Percentiles rank a stretch among this genome's conserved stretches.
Evolutionary conservation across 2,797 vertebrate species (phyloP).

Genomic region (Sus cebifrons): DNA sequence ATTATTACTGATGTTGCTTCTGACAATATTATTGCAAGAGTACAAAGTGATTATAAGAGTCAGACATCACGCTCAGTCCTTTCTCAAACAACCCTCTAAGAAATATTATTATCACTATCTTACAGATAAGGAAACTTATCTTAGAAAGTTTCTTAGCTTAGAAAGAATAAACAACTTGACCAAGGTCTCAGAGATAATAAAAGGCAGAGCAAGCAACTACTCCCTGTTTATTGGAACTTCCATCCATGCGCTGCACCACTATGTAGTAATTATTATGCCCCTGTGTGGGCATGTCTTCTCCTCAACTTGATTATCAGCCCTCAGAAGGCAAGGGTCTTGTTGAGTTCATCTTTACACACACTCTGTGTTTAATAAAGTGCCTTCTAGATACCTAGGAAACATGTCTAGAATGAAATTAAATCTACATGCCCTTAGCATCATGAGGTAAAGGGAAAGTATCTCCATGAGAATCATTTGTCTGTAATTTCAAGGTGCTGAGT

Average conservation of each 20-base stretch:
- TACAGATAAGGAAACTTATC: conserved; percentile 44
- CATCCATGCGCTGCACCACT: neutral
- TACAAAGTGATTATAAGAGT: neutral
- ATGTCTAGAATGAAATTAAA: conserved; percentile 45
- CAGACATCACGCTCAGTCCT: neutral
- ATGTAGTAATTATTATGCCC: neutral
- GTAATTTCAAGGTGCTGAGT: neutral
- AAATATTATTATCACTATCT: neutral
- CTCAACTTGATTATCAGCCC: conserved; percentile 33
- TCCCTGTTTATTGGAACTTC: neutral
- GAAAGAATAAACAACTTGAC: neutral
- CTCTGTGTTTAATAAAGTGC: conserved; percentile 38
- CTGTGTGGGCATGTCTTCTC: neutral
- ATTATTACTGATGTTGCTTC: neutral
- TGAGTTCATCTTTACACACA: conserved; percentile 57
- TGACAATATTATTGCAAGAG: neutral
- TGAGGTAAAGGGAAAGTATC: neutral
- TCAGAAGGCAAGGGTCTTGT: neutral
- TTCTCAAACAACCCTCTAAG: neutral
- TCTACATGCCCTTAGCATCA: neutral
- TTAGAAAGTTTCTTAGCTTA: too few relatives aligned
- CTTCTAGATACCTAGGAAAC: neutral
- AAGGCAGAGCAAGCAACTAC: neutral
- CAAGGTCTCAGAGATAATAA: neutral
- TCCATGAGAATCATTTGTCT: conserved; percentile 23